phyloP scores from a whole-genome alignment of 2,888 invertebrate genomes.

The Diarsia mendica region DNA sequence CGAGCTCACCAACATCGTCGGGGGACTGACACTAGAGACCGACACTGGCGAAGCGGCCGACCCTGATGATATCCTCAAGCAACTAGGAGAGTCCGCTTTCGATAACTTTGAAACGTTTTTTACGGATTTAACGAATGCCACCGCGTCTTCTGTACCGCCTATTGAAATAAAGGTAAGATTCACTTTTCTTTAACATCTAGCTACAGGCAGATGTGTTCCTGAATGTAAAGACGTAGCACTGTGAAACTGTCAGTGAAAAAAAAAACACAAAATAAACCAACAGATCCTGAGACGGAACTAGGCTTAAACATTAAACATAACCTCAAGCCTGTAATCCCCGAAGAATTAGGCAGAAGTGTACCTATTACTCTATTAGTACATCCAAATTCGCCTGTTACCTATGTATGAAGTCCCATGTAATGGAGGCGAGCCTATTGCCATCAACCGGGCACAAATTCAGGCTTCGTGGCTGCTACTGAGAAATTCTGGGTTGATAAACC shows the following conservation, averaged over 20 bases:
- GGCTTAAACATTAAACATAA: no score
- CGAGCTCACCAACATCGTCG: slow-evolving; percentile 92
- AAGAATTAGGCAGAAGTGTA: no score
- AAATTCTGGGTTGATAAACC: not conserved
- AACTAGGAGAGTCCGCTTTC: slow-evolving; percentile 95
- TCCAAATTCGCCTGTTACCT: no score
- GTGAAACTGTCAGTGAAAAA: not conserved
- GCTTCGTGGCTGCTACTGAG: not conserved
- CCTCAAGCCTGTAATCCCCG: no score
- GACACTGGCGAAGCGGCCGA: slow-evolving; percentile 88
- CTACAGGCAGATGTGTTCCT: no score
- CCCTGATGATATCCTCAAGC: slow-evolving; percentile 95
- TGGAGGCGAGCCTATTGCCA: not conserved
- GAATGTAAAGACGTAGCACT: not conserved
- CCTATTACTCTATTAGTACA: no score
- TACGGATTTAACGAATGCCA: slow-evolving; percentile 93
- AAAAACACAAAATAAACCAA: not conserved
- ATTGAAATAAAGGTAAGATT: slow-evolving; percentile 92
- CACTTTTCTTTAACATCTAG: not conserved
- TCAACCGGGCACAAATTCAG: not conserved
- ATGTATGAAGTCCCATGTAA: no score
- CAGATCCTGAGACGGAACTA: not conserved
- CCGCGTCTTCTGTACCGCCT: slow-evolving; percentile 91
- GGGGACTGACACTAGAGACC: slow-evolving; percentile 89
- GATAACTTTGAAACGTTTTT: slow-evolving; percentile 95